Percentiles rank a stretch among this genome's conserved stretches.
phyloP scores from a whole-genome alignment of 2,113 vertebrate species.

The Ginglymostoma cirratum region DNA sequence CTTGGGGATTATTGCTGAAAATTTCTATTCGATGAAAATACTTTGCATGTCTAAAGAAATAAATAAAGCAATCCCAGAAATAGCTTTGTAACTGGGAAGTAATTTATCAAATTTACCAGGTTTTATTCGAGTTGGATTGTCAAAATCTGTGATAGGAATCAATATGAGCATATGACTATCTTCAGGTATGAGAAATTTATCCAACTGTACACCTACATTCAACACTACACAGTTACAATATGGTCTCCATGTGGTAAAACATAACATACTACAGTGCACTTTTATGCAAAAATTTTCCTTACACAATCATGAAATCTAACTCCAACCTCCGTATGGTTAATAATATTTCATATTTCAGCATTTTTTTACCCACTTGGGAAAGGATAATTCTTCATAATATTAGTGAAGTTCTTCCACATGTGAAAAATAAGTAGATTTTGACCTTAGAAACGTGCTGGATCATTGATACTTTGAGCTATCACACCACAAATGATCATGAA shows the following conservation, averaged over 20 bases:
- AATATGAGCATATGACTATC: not conserved
- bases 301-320: slow-evolving; percentile 6
- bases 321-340: slow-evolving; percentile 15
- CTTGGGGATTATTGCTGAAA: not conserved
- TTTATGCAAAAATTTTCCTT: not conserved
- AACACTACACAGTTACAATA: not conserved
- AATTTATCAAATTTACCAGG: not conserved
- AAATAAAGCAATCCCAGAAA: not conserved
- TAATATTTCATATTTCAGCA: slow-evolving; percentile 20
- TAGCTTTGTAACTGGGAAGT: not conserved
- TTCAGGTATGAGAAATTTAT: not conserved
- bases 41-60: not conserved
- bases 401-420: slow-evolving; percentile 8
- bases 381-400: not conserved
- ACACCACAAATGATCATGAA: not conserved
- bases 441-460: not conserved
- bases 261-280: not conserved
- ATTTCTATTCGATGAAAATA: slow-evolving; percentile 2
- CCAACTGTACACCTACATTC: not conserved
- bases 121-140: not conserved
- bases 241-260: slow-evolving; percentile 24
- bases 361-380: not conserved
- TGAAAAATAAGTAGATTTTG: not conserved
- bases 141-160: not conserved
- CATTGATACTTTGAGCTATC: not conserved